Conservation (phyloP, 2,113 vertebrate species). For the Protomyctophum bolini region DNA sequence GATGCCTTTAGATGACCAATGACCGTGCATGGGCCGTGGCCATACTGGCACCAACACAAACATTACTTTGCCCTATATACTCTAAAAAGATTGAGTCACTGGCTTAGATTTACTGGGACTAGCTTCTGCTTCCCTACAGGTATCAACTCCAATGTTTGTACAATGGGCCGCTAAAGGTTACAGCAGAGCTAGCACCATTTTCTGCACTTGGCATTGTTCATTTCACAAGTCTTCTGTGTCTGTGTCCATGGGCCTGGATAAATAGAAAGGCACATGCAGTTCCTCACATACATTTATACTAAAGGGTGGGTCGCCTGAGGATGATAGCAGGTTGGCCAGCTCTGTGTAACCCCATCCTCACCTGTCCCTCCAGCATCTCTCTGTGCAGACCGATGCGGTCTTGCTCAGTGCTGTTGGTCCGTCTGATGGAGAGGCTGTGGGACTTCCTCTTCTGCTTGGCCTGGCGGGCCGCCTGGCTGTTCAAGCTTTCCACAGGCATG, state of each 20-base stretch:
- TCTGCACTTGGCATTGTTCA: neutral
- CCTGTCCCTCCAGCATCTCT: conserved; percentile 92
- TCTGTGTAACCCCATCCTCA: conserved; percentile 53
- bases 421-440: conserved; percentile 90
- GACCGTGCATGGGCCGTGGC: neutral
- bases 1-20: no score
- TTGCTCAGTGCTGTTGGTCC: conserved; percentile 94
- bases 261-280: neutral
- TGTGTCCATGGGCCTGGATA: neutral
- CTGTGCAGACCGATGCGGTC: conserved; percentile 87
- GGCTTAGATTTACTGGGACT: conserved; percentile 50
- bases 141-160: conserved; percentile 23
- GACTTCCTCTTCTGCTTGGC: conserved; percentile 95
- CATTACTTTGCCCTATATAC: conserved; percentile 18
- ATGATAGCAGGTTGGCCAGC: no score
- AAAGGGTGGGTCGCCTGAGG: neutral
- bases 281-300: neutral
- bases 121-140: conserved; percentile 15
- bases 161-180: conserved; percentile 17
- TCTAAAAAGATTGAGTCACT: conserved; percentile 38
- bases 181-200: neutral
- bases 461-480: conserved; percentile 86
- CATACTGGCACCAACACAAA: conserved; percentile 16
- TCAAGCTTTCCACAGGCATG: conserved; percentile 95
- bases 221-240: neutral